Percentiles rank a stretch among this genome's conserved stretches.
Evolutionary conservation across 2,888 invertebrate genomes (phyloP).

Genomic region (Carcina quercana): DNA sequence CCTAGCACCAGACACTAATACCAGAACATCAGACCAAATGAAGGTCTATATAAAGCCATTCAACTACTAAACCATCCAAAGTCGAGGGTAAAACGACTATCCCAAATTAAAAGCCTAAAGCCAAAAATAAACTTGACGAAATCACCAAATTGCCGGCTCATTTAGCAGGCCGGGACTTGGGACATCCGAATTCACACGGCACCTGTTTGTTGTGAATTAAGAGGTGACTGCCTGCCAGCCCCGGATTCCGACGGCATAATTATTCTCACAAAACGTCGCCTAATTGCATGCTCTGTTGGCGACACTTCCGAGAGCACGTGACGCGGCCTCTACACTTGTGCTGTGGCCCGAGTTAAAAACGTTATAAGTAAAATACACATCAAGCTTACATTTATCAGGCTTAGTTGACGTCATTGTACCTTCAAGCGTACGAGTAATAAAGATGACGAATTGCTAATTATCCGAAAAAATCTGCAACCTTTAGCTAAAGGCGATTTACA

Average conservation of each 20-base stretch:
- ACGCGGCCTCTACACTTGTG: constrained; percentile 29
- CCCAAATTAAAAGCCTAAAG: constrained; percentile 1
- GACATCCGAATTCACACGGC: constrained; percentile 13
- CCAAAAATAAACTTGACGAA: not conserved
- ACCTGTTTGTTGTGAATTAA: constrained; percentile 42
- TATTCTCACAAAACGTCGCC: constrained; percentile 62
- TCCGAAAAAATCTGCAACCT: no score
- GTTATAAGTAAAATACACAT: no score
- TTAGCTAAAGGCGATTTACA: no score
- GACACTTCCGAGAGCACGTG: constrained; percentile 52
- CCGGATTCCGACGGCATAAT: constrained; percentile 49
- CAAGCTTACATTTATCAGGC: not conserved
- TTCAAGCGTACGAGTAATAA: no score
- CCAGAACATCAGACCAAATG: no score
- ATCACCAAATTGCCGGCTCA: not conserved
- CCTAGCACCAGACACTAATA: no score
- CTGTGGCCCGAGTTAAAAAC: no score
- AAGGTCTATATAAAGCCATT: no score
- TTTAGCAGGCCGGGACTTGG: not conserved
- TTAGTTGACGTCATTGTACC: not conserved
- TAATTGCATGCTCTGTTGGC: constrained; percentile 63
- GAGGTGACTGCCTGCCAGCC: constrained; percentile 33
- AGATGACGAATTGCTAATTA: no score
- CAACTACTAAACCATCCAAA: not conserved
- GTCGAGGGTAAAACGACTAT: constrained; percentile 2